A percentile compares a stretch with the other conserved stretches of the same genome.
These are phyloP conservation scores for Holcopasites calliopsidis DNA, from an alignment of 1,140 invertebrate species.

Conservation along the genomic window DNA sequence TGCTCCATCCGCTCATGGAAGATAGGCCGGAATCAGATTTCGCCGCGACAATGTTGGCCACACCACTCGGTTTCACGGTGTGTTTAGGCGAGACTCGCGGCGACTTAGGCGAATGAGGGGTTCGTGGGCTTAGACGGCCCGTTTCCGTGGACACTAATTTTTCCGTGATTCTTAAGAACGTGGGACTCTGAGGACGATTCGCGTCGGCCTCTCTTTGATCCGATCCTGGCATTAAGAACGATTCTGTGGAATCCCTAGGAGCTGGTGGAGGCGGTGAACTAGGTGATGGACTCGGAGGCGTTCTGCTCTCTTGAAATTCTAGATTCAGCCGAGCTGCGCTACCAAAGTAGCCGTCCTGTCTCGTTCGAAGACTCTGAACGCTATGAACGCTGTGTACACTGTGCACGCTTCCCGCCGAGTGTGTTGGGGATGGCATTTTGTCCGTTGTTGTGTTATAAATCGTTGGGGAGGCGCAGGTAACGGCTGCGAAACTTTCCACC, in stretches of 20 bases:
- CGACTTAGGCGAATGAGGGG: constrained; percentile 85
- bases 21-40: constrained; percentile 92
- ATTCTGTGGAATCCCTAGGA: constrained; percentile 82
- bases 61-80: constrained; percentile 82
- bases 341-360: constrained; percentile 83
- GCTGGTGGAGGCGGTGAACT: constrained; percentile 90
- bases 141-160: constrained; percentile 74
- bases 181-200: constrained; percentile 75
- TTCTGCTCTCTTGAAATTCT: constrained; percentile 79
- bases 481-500: constrained; percentile 78
- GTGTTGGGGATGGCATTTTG: constrained; percentile 82
- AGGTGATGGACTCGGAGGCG: constrained; percentile 80
- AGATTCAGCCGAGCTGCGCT: constrained; percentile 78
- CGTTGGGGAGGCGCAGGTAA: constrained; percentile 77
- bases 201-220: constrained; percentile 68
- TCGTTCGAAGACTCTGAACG: constrained; percentile 82
- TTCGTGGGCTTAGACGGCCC: constrained; percentile 83
- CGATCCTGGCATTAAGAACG: constrained; percentile 75
- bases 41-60: constrained; percentile 83
- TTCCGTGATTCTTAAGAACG: constrained; percentile 75
- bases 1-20: constrained; percentile 92
- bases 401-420: constrained; percentile 80
- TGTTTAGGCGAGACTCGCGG: constrained; percentile 88
- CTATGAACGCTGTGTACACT: constrained; percentile 74
- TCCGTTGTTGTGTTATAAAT: constrained; percentile 78